Evolutionary conservation across 2,888 invertebrate species (phyloP).

Genomic region (Rhingia campestris): DNA sequence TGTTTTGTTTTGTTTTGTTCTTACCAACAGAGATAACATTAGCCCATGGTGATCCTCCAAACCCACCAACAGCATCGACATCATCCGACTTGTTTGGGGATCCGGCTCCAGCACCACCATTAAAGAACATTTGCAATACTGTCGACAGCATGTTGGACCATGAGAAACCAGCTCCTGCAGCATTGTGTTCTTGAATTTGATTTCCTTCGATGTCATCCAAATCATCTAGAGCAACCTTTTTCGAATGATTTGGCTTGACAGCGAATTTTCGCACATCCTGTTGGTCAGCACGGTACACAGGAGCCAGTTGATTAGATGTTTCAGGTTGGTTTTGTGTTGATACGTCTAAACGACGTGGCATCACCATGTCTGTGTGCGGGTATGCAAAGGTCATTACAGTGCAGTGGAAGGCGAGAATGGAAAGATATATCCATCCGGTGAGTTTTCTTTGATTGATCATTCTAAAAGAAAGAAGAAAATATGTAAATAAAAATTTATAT

Average conservation of each 20-base stretch:
- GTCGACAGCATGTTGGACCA: conserved; percentile 94
- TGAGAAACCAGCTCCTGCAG: conserved; percentile 88
- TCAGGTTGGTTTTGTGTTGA: conserved; percentile 72
- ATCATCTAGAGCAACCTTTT: conserved; percentile 93
- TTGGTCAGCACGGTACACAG: conserved; percentile 79
- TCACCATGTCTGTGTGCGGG: conserved; percentile 83
- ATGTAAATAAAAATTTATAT: background rate
- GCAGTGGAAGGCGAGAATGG: conserved; percentile 87
- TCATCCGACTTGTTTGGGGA: conserved; percentile 91
- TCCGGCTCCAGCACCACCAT: conserved; percentile 84
- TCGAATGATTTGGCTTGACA: conserved; percentile 93
- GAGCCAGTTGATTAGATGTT: conserved; percentile 76
- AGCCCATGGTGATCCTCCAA: conserved; percentile 92
- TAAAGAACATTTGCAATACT: conserved; percentile 94
- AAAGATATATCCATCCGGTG: conserved; percentile 88
- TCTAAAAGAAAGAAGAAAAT: conserved; percentile 77
- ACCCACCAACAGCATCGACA: conserved; percentile 86
- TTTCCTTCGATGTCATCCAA: conserved; percentile 92
- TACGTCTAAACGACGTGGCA: conserved; percentile 77
- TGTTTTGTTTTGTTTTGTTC: conserved; percentile 4
- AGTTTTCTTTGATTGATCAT: conserved; percentile 87
- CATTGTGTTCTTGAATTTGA: conserved; percentile 86
- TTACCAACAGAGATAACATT: conserved; percentile 90
- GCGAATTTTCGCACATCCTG: conserved; percentile 90
- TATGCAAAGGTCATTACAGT: conserved; percentile 88